These are phyloP conservation scores for Istiophorus platypterus DNA, from an alignment of 2,113 vertebrate species.

Conservation along the genomic window DNA sequence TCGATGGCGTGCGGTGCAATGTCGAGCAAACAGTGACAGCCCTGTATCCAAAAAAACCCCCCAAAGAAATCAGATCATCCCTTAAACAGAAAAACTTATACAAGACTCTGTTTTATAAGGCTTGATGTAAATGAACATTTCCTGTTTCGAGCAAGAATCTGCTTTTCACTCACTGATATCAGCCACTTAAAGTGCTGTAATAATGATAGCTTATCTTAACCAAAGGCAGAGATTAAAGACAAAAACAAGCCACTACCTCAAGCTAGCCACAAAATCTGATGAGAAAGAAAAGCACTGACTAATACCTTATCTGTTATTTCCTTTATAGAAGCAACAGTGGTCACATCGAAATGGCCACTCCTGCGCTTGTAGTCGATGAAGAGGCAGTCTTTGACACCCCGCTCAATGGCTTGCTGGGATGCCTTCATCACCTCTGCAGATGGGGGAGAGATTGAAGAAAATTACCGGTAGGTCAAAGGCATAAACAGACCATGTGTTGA, in stretches of 20 bases:
- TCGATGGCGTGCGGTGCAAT: constrained; percentile 97
- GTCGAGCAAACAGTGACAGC: constrained; percentile 98
- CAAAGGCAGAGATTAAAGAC: constrained; percentile 47
- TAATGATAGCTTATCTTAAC: constrained; percentile 37
- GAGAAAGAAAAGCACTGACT: constrained; percentile 8
- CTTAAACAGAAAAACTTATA: not conserved
- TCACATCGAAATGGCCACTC: constrained; percentile 98
- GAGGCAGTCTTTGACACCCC: constrained; percentile 96
- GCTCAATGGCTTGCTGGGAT: constrained; percentile 97
- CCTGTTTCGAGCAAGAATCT: not conserved
- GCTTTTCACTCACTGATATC: constrained; percentile 2
- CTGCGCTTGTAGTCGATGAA: constrained; percentile 98
- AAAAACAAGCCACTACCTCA: constrained; percentile 38
- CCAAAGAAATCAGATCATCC: not conserved
- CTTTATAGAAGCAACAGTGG: constrained; percentile 97
- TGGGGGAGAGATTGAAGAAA: not conserved
- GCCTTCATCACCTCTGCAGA: constrained; percentile 98
- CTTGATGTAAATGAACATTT: not conserved
- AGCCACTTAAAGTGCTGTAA: not conserved
- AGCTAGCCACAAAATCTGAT: constrained; percentile 37
- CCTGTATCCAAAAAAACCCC: constrained; percentile 80
- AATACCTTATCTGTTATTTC: constrained; percentile 97
- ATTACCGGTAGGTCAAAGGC: not conserved
- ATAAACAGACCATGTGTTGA: not conserved
- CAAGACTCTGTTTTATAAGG: not conserved